phyloP scores from a whole-genome alignment of 2,888 invertebrate species.

The Tholera decimalis region DNA sequence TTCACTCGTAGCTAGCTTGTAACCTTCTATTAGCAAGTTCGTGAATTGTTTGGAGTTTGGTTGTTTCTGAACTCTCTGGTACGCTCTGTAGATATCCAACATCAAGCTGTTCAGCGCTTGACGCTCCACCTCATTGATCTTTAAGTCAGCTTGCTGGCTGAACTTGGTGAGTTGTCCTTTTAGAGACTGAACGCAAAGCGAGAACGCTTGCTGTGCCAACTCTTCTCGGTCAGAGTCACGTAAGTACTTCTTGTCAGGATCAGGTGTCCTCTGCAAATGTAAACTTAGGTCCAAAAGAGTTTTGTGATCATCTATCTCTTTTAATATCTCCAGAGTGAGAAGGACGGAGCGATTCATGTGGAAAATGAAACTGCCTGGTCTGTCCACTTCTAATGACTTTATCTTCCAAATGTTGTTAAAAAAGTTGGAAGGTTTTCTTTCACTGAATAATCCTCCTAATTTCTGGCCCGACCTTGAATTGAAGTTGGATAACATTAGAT shows the following conservation, averaged over 20 bases:
- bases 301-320: slow-evolving; percentile 95
- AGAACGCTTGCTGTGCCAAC: slow-evolving; percentile 95
- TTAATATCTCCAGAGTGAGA: slow-evolving; percentile 95
- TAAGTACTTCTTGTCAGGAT: slow-evolving; percentile 97
- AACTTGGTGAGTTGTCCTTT: slow-evolving; percentile 92
- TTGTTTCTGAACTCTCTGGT: slow-evolving; percentile 93
- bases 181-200: slow-evolving; percentile 93
- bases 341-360: slow-evolving; percentile 97
- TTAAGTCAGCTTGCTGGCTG: slow-evolving; percentile 86
- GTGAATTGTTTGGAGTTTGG: slow-evolving; percentile 91
- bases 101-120: slow-evolving; percentile 88
- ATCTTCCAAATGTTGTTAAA: slow-evolving; percentile 99
- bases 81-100: slow-evolving; percentile 92
- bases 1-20: slow-evolving; percentile 92
- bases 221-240: slow-evolving; percentile 96
- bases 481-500: slow-evolving; percentile 94
- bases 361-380: slow-evolving; percentile 97
- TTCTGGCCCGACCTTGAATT: slow-evolving; percentile 93
- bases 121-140: slow-evolving; percentile 86
- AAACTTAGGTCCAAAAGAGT: slow-evolving; percentile 95
- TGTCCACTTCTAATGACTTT: slow-evolving; percentile 97
- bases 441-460: slow-evolving; percentile 96
- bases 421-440: slow-evolving; percentile 96
- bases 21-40: slow-evolving; percentile 93
- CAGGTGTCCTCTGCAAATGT: slow-evolving; percentile 95